Conservation (phyloP, 2,888 invertebrate genomes). For the Drosophila pseudotakahashii region DNA sequence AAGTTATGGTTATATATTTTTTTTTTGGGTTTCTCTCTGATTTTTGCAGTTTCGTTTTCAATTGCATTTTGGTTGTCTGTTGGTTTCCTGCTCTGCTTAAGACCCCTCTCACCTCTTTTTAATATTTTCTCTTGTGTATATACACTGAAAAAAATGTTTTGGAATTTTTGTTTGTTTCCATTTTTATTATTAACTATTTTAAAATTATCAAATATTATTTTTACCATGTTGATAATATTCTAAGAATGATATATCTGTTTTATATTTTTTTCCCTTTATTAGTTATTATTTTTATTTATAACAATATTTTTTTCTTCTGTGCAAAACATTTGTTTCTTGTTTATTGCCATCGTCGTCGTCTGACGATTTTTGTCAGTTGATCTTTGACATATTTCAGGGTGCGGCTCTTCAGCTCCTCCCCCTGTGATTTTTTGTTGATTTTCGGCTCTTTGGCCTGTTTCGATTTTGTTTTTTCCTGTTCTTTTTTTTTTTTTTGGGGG, state of each 20-base stretch:
- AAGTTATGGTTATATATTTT: constrained; percentile 20
- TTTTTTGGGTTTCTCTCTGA: constrained; percentile 32
- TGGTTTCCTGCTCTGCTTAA: constrained; percentile 41
- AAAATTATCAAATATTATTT: too few relatives aligned
- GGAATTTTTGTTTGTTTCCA: not conserved
- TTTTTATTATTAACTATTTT: not conserved
- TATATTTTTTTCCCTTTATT: not conserved
- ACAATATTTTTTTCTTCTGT: constrained; percentile 9
- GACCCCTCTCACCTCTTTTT: not conserved
- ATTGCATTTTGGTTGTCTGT: constrained; percentile 57
- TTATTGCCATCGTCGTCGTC: constrained; percentile 51
- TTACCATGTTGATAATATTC: not conserved
- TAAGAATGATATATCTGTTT: not conserved
- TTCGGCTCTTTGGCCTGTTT: constrained; percentile 42
- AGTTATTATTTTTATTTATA: too few relatives aligned
- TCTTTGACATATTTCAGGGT: constrained; percentile 81
- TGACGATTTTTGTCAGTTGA: constrained; percentile 80
- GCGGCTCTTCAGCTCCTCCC: constrained; percentile 52
- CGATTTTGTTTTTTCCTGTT: constrained; percentile 28
- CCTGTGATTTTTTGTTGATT: constrained; percentile 11
- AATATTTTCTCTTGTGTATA: constrained; percentile 1
- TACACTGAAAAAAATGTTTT: not conserved
- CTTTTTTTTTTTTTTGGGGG: constrained; percentile 21
- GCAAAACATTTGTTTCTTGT: constrained; percentile 59
- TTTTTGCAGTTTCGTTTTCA: constrained; percentile 68